Conservation (phyloP, 1,140 invertebrate species). For the Drosophila ercepeae region DNA sequence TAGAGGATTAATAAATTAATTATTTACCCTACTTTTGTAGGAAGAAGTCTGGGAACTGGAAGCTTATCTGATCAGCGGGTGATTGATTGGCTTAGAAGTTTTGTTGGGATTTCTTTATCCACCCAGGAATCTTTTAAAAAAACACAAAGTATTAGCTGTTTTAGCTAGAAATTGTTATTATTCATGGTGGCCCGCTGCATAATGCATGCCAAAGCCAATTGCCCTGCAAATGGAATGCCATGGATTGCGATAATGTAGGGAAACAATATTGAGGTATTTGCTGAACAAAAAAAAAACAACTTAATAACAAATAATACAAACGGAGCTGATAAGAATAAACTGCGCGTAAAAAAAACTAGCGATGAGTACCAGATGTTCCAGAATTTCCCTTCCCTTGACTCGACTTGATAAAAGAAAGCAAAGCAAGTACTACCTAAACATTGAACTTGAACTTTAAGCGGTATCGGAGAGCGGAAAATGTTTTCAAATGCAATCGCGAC, state of each 20-base stretch:
- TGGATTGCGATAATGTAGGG: not conserved
- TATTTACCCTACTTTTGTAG: constrained; percentile 2
- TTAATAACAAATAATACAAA: constrained; percentile 14
- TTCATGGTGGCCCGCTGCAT: constrained; percentile 11
- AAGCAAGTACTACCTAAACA: constrained; percentile 2
- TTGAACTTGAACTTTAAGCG: constrained; percentile 21
- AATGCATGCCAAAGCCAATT: constrained; percentile 14
- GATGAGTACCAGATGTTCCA: constrained; percentile 5
- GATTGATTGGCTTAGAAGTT: constrained; percentile 35
- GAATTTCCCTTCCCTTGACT: not conserved
- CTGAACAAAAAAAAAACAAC: constrained; percentile 2
- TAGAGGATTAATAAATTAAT: constrained; percentile 36
- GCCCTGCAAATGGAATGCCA: constrained; percentile 16
- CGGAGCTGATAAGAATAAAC: constrained; percentile 22
- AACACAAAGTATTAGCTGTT: constrained; percentile 4
- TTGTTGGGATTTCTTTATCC: constrained; percentile 19
- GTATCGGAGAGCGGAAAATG: not conserved
- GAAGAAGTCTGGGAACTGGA: not conserved
- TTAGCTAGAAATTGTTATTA: constrained; percentile 15
- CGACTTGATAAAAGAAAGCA: not conserved
- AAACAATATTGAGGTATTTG: not conserved
- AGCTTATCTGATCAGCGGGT: constrained; percentile 23
- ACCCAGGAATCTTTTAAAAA: too few species aligned
- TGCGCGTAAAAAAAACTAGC: constrained; percentile 20
- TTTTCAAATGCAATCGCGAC: not conserved